Evolutionary conservation across 2,888 invertebrate genomes (phyloP).

Genomic region (Lepidonotus clava): DNA sequence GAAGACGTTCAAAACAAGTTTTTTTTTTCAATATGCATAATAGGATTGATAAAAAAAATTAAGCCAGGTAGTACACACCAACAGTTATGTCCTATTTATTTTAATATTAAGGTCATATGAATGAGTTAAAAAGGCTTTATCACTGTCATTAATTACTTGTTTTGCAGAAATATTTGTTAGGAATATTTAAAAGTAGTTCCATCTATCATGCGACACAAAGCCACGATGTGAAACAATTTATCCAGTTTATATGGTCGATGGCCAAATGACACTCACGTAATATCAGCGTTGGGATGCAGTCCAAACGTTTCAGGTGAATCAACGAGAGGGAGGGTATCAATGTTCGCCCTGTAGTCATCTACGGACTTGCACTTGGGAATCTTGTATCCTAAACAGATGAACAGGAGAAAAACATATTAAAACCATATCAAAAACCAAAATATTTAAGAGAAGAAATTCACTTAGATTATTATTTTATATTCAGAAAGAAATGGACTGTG

Average conservation of each 20-base stretch:
- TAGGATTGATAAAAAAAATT: not conserved
- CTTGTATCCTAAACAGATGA: slow-evolving; percentile 86
- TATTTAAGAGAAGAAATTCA: too few relatives aligned
- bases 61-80: not conserved
- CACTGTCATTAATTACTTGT: not conserved
- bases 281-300: slow-evolving; percentile 97
- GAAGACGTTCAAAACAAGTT: slow-evolving; percentile 36
- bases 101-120: not conserved
- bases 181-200: too few relatives aligned
- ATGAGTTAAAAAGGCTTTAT: too few relatives aligned
- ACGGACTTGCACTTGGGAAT: slow-evolving; percentile 88
- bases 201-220: too few relatives aligned
- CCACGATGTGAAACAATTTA: too few relatives aligned
- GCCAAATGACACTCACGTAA: slow-evolving; percentile 89
- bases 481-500: too few relatives aligned
- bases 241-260: too few relatives aligned
- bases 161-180: not conserved
- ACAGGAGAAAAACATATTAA: too few relatives aligned
- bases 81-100: not conserved
- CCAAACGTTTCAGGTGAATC: slow-evolving; percentile 98
- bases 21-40: not conserved
- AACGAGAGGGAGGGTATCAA: slow-evolving; percentile 85
- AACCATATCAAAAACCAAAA: too few relatives aligned
- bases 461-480: too few relatives aligned
- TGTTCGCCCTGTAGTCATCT: slow-evolving; percentile 86